Evolutionary conservation across 2,113 vertebrate genomes (phyloP), one percentile per base, ranked within the genome.

Genomic region (Sakesphorus luctuosus): DNA sequence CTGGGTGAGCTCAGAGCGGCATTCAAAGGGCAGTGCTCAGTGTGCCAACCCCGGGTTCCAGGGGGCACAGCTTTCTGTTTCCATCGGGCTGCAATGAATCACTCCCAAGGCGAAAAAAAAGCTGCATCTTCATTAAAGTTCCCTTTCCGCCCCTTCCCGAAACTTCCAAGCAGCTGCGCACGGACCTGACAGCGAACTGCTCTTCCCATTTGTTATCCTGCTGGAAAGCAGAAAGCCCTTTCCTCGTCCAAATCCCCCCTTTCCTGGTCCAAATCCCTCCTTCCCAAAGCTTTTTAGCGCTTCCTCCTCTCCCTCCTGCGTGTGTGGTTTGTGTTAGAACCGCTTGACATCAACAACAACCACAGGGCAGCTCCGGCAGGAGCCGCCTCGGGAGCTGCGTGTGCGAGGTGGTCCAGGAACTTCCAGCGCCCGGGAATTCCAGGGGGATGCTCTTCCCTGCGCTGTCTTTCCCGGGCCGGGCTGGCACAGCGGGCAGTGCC

Each of bases 371-470:
- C 94, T 40, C 40, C 40, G 40, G 12, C 40, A 21, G 84, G 40
- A 84, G 90, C 88, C 12, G 11, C 84, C 76, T 68, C 35, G 5
- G 16, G 76, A 91, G 93, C 31, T 66, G 76, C 38, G 14, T 36
- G 72, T 6, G 49, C 3, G 49, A 49, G 84, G 46, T 40, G 93
- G 7, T 50, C 94, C 24, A 8, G 46, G 94, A 11, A 68, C 80
- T 87, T 94, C 96, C 65, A 89, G 93, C 78, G 72, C 90, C 90
- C 93, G 1, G 89, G 75, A 38, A 94, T 92, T 95, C 94, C 94
- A 94, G 76, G 26, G 87, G 96, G 91, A 88, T 93, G 96, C 92
- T 71, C 69, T 5, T 81, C 88, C 96, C 75, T 2, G 59, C 43
- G 93, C 84, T 4, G 58, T 93, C 77, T 89, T 89, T 92, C 55